A percentile compares a stretch with the other conserved stretches of the same genome.
Evolutionary conservation across 2,888 invertebrate genomes (phyloP).

Genomic region (Cephus nigrinus): DNA sequence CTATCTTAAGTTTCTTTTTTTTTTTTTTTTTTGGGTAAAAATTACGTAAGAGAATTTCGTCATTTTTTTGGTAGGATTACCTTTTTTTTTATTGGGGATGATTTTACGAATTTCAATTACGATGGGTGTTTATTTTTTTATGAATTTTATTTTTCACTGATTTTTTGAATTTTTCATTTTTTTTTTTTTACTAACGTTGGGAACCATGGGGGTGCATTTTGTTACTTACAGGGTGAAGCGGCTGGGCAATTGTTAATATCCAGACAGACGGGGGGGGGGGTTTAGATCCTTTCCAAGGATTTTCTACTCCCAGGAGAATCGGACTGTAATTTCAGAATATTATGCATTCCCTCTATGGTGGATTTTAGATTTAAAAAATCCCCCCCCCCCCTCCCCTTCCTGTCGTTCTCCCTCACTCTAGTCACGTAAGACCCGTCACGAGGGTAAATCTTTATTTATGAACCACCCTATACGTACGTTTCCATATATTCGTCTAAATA

Average conservation of each 20-base stretch:
- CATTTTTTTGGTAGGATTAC: neutral
- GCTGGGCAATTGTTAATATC: neutral
- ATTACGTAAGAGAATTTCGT: neutral
- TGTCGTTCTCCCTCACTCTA: neutral
- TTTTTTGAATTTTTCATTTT: neutral
- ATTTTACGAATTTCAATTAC: neutral
- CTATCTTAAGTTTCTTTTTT: neutral
- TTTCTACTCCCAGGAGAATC: neutral
- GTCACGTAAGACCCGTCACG: constrained; percentile 21
- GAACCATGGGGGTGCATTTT: neutral
- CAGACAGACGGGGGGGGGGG: neutral
- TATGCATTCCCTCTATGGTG: constrained; percentile 50
- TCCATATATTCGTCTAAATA: neutral
- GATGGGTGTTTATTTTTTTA: neutral
- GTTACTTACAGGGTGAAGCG: neutral
- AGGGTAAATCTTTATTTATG: constrained; percentile 54
- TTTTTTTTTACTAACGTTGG: neutral
- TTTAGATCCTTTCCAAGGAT: neutral
- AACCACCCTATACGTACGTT: constrained; percentile 28
- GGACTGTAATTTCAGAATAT: constrained; percentile 23
- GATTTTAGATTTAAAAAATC: constrained; percentile 48
- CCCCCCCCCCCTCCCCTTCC: constrained; percentile 33
- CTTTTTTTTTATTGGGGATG: neutral
- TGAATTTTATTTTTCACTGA: neutral
- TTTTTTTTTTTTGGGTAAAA: neutral